A percentile compares a stretch with the other conserved stretches of the same genome.
Evolutionary conservation across 2,888 invertebrate genomes (phyloP).

Genomic region (Oligia strigilis): DNA sequence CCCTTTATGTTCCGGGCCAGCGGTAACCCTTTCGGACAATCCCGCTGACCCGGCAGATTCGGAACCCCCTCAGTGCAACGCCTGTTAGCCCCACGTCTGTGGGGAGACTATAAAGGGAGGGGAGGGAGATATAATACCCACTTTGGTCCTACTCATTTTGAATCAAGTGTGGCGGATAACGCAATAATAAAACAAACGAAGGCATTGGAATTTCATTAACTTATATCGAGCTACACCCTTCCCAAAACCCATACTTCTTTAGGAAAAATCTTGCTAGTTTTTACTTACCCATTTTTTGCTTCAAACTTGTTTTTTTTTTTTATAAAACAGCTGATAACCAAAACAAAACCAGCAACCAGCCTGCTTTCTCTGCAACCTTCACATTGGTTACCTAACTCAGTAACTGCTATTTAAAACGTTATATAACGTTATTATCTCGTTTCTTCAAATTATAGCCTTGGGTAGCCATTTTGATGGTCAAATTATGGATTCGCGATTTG

Average conservation of each 20-base stretch:
- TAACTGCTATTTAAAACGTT: constrained; percentile 44
- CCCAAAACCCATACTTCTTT: background rate
- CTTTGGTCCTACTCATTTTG: background rate
- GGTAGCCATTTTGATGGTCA: constrained; percentile 26
- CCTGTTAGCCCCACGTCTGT: too few relatives aligned
- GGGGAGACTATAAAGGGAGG: too few relatives aligned
- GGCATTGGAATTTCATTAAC: background rate
- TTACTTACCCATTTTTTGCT: background rate
- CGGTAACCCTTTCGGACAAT: too few relatives aligned
- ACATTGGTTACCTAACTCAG: constrained; percentile 38
- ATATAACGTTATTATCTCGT: constrained; percentile 47
- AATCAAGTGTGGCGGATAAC: background rate
- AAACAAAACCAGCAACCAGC: background rate
- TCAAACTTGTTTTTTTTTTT: background rate
- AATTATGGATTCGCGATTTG: constrained; percentile 48
- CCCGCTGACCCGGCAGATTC: too few relatives aligned
- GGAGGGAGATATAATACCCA: too few relatives aligned
- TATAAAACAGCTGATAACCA: constrained; percentile 11
- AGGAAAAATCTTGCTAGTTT: background rate
- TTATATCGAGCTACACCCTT: background rate
- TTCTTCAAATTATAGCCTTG: constrained; percentile 53
- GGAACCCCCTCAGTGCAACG: too few relatives aligned
- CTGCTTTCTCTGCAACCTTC: constrained; percentile 53
- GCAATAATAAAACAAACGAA: background rate
- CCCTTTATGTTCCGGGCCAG: too few relatives aligned